Evolutionary conservation across 1,140 invertebrate genomes (phyloP), one percentile per base, ranked within the genome.

Genomic region (Nixonia krombeini): DNA sequence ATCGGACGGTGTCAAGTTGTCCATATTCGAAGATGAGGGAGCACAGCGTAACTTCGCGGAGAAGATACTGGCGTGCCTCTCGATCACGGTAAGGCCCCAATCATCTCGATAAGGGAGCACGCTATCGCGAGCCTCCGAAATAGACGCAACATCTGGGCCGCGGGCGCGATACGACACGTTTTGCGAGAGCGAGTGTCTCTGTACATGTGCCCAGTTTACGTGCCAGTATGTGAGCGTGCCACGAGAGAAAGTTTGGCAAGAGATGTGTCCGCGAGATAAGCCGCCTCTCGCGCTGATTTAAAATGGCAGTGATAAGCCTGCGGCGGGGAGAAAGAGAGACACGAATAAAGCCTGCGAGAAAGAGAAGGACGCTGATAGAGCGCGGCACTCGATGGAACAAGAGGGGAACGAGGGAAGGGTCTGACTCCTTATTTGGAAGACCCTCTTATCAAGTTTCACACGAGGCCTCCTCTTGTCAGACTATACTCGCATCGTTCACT

Each of bases 381-480:
- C 23, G 12, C 2, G 58, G 42, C 49, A n/a, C n/a, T n/a, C n/a
- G n/a, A n/a, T n/a, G n/a, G n/a, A n/a, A n/a, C n/a, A n/a, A n/a
- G n/a, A 29, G 15, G 47, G 33, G 59, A 37, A 52, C 38, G 47
- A 61, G 68, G 67, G 73, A 70, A 73, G 59, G n/a, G n/a, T n/a
- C 68, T 59, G 75, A 64, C 81, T 81, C 82, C 82, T 83, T 83
- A 83, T 84, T 82, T 83, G 80, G 82, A 74, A 66, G 77, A 76
- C 80, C 78, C 78, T 83, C 77, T 84, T 84, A 84, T 84, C 82
- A 84, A 77, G 81, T 84, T 84, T 84, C 82, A 84, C 81, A 79
- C 75, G 80, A 76, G 71, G 73, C 72, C 72, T 75, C 61, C 41
- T 63, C 56, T 68, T 68, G 55, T 61, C 57, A 51, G 56, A 45